Evolutionary conservation across 2,888 invertebrate genomes (phyloP), one percentile per base, ranked within the genome.

Genomic region (Tanytarsus gracilentus): DNA sequence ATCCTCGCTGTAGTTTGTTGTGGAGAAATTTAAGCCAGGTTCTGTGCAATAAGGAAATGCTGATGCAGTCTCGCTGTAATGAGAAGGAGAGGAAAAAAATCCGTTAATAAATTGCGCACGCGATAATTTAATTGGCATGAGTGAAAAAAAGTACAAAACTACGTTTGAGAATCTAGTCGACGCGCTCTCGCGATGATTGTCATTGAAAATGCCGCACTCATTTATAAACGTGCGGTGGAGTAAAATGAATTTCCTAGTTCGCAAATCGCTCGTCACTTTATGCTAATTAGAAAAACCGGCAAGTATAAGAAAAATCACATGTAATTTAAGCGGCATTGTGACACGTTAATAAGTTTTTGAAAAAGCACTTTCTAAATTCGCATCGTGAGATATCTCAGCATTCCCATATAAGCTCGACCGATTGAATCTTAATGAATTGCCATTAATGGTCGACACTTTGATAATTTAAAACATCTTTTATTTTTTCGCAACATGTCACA

Each of bases 1-100:
- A 72, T 85, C 85, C 70, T 87, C 86, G 62, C 84, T 85, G 60
- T 78, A 79, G 62, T 71, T 77, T 62, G 78, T 79, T 64, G 81
- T 82, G 63, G 82, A 78, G 74, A 86, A 85, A 76, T 83, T 84
- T 68, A 85, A 70, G 59, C 73, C 74, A 69, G 72, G 71, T 70
- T 74, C 74, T 67, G 72, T 70, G 67, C 74, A 74, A 70, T 74
- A 74, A 68, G 73, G 70, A 72, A 74, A 74, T 70, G 74, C 73
- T 65, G 74, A 72, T 62, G 74, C 72, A 67, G 73, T 71, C 67
- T 74, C 74, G 69, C 74, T 74, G 68, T 66, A 71, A 68, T 66
- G 52, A 62, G 62, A 51, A 48, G 58, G 27, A 40, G 3, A 27
- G 9, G 33, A 56, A 39, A 40, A 16, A 23, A 26, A 26, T 26